phyloP scores from a whole-genome alignment of 1,140 invertebrate species.

The Oreohelix idahoensis region DNA sequence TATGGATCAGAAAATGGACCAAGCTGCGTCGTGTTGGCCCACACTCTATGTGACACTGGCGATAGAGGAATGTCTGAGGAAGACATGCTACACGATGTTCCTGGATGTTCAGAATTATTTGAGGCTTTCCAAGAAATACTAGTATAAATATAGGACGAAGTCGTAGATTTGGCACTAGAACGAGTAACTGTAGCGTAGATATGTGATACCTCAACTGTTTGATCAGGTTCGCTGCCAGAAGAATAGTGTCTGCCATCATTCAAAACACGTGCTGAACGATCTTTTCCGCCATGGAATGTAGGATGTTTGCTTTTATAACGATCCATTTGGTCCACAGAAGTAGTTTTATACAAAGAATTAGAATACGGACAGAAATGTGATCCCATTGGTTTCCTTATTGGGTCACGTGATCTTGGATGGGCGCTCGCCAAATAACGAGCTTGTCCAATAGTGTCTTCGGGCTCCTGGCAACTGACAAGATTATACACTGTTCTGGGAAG shows the following conservation, averaged over 20 bases:
- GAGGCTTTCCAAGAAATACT: slow-evolving; percentile 26
- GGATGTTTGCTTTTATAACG: not conserved
- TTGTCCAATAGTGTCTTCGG: not conserved
- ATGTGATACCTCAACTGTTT: slow-evolving; percentile 29
- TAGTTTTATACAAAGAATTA: not conserved
- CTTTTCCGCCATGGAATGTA: not conserved
- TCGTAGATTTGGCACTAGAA: not conserved
- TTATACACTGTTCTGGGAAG: not conserved
- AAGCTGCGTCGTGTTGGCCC: not conserved
- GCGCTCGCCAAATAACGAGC: slow-evolving; percentile 9
- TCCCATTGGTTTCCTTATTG: slow-evolving; percentile 37
- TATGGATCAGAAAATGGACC: not conserved
- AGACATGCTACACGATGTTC: not conserved
- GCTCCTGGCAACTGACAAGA: not conserved
- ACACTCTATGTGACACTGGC: not conserved
- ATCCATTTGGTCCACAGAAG: not conserved
- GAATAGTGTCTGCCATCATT: not conserved
- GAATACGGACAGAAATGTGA: slow-evolving; percentile 20
- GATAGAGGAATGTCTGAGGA: not conserved
- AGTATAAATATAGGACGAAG: slow-evolving; percentile 30
- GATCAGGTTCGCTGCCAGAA: not conserved
- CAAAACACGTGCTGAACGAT: not conserved
- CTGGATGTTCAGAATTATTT: not conserved
- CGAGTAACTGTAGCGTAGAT: slow-evolving; percentile 37
- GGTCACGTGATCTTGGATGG: slow-evolving; percentile 18